Evolutionary conservation across 2,113 vertebrate genomes (phyloP), one percentile per base, ranked within the genome.

Genomic region (Mungos mungo): DNA sequence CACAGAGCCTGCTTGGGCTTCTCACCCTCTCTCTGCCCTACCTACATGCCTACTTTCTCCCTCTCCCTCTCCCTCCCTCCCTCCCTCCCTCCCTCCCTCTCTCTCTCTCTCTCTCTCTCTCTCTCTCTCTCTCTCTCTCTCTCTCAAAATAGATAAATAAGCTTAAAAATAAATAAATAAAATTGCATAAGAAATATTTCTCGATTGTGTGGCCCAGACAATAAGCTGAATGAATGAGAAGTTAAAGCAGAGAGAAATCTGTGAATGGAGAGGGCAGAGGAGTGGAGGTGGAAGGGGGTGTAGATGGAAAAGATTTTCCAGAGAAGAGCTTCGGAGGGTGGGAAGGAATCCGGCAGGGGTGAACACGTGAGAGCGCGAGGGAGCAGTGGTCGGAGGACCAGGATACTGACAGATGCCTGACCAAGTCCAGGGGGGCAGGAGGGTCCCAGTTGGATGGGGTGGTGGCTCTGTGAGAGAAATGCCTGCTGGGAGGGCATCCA

Each of bases 341-440:
- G 18, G 15, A 33, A 86, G 21, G 23, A 69, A 31, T 29, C 19
- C 4, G 14, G 3, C 31, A 71, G 72, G 33, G 29, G 21, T 50
- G 50, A 74, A 12, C 16, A 19, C 7, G 31, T 14, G n/a, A 65
- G 25, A 4, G 72, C 0, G 2, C 1, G 1, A 14, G 35, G 9
- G 15, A 2, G 7, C 0, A 3, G 21, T 2, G 16, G 0, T 6
- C 5, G 5, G 35, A 57, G 33, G 9, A 11, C 0, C 9, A 38
- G 13, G 15, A 7, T 35, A 45, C 1, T 38, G 88, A 57, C 33
- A 41, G 50, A 14, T 41, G 72, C 1, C 16, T 63, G 41, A 92
- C 66, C 18, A 27, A 86, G 60, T 63, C 52, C 71, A 72, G 14
- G 19, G n/a, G 1, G 18, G 45, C 65, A 47, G 25, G 27, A 16